A percentile compares a stretch with the other conserved stretches of the same genome.
phyloP scores from a whole-genome alignment of 2,888 invertebrate genomes.

The Callosobruchus maculatus region DNA sequence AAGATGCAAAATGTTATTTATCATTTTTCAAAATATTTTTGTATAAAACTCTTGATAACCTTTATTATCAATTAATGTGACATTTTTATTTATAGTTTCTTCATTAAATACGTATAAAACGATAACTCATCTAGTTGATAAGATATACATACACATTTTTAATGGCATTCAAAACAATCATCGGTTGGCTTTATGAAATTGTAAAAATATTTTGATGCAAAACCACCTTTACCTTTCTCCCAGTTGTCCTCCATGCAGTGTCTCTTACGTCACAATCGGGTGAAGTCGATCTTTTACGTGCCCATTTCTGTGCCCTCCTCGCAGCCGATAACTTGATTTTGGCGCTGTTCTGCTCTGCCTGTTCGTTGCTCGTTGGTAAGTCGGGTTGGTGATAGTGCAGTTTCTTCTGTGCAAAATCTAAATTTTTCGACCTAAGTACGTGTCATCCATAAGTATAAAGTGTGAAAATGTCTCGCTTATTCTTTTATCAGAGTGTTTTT shows the following conservation, averaged over 20 bases:
- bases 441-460: slow-evolving; percentile 20
- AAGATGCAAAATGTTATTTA: too few relatives aligned
- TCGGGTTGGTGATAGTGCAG: not conserved
- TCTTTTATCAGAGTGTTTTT: slow-evolving; percentile 5
- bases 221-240: not conserved
- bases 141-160: not conserved
- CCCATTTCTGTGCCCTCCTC: not conserved
- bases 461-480: slow-evolving; percentile 8
- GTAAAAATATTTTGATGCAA: not conserved
- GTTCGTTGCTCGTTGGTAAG: slow-evolving; percentile 1
- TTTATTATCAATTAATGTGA: too few relatives aligned
- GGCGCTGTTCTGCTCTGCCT: not conserved
- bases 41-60: too few relatives aligned
- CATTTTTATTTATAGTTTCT: too few relatives aligned
- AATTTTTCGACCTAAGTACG: slow-evolving; percentile 26
- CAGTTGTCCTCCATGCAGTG: not conserved
- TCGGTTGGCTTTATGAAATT: not conserved
- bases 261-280: not conserved
- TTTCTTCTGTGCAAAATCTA: slow-evolving; percentile 23
- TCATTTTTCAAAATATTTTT: too few relatives aligned
- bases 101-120: not conserved
- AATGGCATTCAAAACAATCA: not conserved
- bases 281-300: not conserved
- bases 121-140: not conserved
- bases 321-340: not conserved